Evolutionary conservation across 2,113 vertebrate species (phyloP).

Genomic region (Anoura caudifer): DNA sequence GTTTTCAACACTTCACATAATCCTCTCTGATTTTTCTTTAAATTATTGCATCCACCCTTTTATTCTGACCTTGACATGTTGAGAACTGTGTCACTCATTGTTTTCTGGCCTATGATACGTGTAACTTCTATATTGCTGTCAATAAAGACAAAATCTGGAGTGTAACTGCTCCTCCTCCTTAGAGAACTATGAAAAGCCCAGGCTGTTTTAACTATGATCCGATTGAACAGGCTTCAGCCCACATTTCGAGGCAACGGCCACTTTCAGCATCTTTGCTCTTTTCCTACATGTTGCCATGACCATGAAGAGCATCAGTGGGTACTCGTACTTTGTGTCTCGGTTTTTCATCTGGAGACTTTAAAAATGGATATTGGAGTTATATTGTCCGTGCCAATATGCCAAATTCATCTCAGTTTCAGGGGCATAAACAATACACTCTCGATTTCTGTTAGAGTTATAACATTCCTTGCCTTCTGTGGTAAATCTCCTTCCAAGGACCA

Average conservation of each 20-base stretch:
- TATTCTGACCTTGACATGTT: slow-evolving; percentile 23
- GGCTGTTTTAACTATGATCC: neutral
- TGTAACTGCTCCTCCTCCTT: slow-evolving; percentile 2
- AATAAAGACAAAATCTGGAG: slow-evolving; percentile 41
- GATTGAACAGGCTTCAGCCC: neutral
- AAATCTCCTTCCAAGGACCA: slow-evolving; percentile 3
- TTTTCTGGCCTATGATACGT: neutral
- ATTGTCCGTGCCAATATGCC: neutral
- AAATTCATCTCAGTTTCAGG: slow-evolving; percentile 3
- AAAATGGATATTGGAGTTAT: neutral
- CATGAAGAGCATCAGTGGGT: neutral
- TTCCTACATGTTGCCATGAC: neutral
- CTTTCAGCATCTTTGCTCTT: slow-evolving; percentile 25
- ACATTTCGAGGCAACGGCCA: neutral
- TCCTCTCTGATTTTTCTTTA: slow-evolving; percentile 35
- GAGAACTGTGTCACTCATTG: neutral
- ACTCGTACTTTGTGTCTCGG: neutral
- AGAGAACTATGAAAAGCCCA: slow-evolving; percentile 24
- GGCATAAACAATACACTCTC: neutral
- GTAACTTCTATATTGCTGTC: slow-evolving; percentile 10
- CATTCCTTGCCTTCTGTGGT: neutral
- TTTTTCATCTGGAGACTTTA: slow-evolving; percentile 29
- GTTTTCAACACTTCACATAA: neutral
- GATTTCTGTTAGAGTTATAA: slow-evolving; percentile 11
- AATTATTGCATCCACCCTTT: neutral